Conservation (phyloP, 2,888 invertebrate genomes). For the Cantharis rufa region DNA sequence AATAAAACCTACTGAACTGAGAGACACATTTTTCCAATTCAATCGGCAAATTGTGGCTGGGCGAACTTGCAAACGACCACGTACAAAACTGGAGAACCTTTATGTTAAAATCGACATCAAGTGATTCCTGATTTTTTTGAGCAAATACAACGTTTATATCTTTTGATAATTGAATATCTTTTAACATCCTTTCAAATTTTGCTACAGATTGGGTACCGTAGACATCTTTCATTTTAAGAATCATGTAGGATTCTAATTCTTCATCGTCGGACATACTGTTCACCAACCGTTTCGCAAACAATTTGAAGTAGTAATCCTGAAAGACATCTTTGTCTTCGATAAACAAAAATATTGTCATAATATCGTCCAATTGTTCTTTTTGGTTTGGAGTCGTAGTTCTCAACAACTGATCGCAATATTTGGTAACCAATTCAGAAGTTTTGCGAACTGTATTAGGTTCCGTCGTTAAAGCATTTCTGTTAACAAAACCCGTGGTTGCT, state of each 20-base stretch:
- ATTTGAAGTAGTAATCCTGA: background rate
- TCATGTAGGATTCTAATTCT: background rate
- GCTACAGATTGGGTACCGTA: fast-evolving
- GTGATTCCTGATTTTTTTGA: background rate
- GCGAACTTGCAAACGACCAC: background rate
- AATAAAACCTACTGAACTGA: background rate
- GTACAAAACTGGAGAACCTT: background rate
- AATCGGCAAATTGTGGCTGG: background rate
- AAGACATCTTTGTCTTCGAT: background rate
- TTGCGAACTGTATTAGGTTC: background rate
- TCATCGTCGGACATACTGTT: background rate
- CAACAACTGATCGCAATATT: background rate
- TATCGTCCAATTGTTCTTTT: background rate
- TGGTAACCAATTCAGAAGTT: background rate
- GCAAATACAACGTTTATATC: background rate
- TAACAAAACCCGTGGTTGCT: background rate
- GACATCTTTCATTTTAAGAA: background rate
- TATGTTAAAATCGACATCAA: background rate
- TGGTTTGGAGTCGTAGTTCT: background rate
- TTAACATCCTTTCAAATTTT: background rate
- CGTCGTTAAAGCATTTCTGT: background rate
- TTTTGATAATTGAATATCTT: background rate
- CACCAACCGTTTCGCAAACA: background rate
- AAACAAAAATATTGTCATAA: background rate
- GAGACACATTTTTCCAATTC: background rate